Evolutionary conservation across 2,888 invertebrate genomes (phyloP).

Genomic region (Leptinotarsa tumamoca): DNA sequence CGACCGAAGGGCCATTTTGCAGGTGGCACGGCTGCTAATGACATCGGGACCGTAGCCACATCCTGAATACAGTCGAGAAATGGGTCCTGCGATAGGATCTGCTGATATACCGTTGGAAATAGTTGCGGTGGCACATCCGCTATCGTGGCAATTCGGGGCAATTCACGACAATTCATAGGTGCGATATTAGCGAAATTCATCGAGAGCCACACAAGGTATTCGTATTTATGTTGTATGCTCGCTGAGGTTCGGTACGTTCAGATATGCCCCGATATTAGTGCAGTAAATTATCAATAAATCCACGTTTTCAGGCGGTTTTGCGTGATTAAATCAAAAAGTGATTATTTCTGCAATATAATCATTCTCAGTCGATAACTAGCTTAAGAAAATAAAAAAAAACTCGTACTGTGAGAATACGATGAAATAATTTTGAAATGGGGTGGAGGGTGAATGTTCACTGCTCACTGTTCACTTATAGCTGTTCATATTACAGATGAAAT

Average conservation of each 20-base stretch:
- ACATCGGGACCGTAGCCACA: slow-evolving; percentile 35
- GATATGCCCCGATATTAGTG: not conserved
- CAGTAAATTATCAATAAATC: too few relatives aligned
- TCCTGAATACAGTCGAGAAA: slow-evolving; percentile 53
- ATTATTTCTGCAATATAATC: too few relatives aligned
- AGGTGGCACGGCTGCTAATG: slow-evolving; percentile 55
- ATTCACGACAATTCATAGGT: slow-evolving; percentile 37
- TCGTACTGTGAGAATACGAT: too few relatives aligned
- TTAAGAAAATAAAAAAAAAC: too few relatives aligned
- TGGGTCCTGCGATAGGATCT: slow-evolving; percentile 49
- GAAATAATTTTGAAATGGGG: too few relatives aligned
- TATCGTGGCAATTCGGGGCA: slow-evolving; percentile 24
- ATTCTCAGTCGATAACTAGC: too few relatives aligned
- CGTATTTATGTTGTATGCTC: slow-evolving; percentile 28
- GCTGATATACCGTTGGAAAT: slow-evolving; percentile 44
- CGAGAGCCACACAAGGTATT: slow-evolving; percentile 23
- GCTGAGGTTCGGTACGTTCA: not conserved
- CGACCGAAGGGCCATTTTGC: slow-evolving; percentile 53
- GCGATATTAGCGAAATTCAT: slow-evolving; percentile 32
- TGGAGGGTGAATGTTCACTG: too few relatives aligned
- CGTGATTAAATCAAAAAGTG: too few relatives aligned
- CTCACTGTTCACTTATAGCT: too few relatives aligned
- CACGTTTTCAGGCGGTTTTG: too few relatives aligned
- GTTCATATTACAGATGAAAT: too few relatives aligned
- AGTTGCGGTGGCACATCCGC: slow-evolving; percentile 43